phyloP scores from a whole-genome alignment of 2,888 invertebrate genomes.

The Neoascia interrupta region DNA sequence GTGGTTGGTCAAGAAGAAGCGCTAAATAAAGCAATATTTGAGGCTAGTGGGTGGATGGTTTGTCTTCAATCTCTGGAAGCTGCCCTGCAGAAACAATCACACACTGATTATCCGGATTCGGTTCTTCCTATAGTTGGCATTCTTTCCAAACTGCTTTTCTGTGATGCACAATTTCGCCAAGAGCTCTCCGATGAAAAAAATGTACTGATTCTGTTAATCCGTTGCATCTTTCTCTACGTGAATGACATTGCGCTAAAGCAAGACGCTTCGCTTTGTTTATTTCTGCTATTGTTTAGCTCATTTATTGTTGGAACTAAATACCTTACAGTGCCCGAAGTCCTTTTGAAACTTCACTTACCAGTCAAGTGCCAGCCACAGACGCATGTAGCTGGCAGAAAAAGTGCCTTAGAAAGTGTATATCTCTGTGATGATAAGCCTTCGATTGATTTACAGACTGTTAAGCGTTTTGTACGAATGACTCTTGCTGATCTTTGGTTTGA shows the following conservation, averaged over 20 bases:
- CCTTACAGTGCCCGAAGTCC: slow-evolving; percentile 71
- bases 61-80: slow-evolving; percentile 72
- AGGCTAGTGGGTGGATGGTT: slow-evolving; percentile 71
- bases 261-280: slow-evolving; percentile 74
- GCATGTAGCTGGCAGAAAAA: not conserved
- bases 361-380: slow-evolving; percentile 71
- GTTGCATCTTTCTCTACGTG: slow-evolving; percentile 74
- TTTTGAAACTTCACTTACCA: slow-evolving; percentile 72
- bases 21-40: slow-evolving; percentile 71
- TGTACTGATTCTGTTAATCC: slow-evolving; percentile 73
- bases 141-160: slow-evolving; percentile 73
- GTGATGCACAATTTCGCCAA: slow-evolving; percentile 72
- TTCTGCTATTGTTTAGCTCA: slow-evolving; percentile 74
- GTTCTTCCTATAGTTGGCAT: slow-evolving; percentile 75
- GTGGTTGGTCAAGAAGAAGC: slow-evolving; percentile 74
- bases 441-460: slow-evolving; percentile 1
- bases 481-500: slow-evolving; percentile 68
- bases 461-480: slow-evolving; percentile 66
- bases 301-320: slow-evolving; percentile 69
- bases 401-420: slow-evolving; percentile 26
- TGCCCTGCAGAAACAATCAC: slow-evolving; percentile 70
- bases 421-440: slow-evolving; percentile 22
- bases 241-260: slow-evolving; percentile 73
- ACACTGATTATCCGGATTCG: slow-evolving; percentile 72
- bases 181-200: slow-evolving; percentile 73